A percentile compares a stretch with the other conserved stretches of the same genome.
These are phyloP conservation scores for Trichoplusia ni DNA, from an alignment of 1,140 invertebrate genomes.

Conservation along the genomic window DNA sequence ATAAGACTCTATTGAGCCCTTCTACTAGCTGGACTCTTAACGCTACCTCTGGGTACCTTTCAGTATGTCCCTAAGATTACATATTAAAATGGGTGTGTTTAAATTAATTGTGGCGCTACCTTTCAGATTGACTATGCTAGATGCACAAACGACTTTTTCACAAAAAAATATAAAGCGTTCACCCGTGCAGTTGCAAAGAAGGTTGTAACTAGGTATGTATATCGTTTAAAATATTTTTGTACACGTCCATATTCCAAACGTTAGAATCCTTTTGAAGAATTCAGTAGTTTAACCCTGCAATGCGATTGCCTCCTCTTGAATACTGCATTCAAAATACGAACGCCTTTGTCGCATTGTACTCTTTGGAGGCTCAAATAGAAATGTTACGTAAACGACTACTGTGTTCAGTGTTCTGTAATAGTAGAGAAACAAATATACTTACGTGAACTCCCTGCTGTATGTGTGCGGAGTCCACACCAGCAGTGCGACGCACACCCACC, in stretches of 20 bases:
- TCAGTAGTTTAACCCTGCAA: background rate
- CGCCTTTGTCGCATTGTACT: constrained; percentile 1
- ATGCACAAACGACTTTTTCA: too few species aligned
- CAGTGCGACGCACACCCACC: constrained; percentile 55
- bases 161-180: too few species aligned
- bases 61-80: too few species aligned
- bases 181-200: too few species aligned
- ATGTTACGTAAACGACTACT: background rate
- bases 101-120: too few species aligned
- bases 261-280: background rate
- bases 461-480: constrained; percentile 54
- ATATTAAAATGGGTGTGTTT: too few species aligned
- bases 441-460: constrained; percentile 64
- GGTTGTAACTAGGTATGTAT: too few species aligned
- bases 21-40: too few species aligned
- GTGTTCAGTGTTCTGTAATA: too few species aligned
- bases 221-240: background rate
- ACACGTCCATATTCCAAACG: background rate
- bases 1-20: too few species aligned
- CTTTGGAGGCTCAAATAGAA: background rate
- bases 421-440: constrained; percentile 44
- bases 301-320: constrained; percentile 1
- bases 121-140: too few species aligned
- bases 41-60: too few species aligned
- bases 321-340: constrained; percentile 12